Evolutionary conservation across 2,888 invertebrate genomes (phyloP), one percentile per base, ranked within the genome.

Genomic region (Eugnorisma glareosa): DNA sequence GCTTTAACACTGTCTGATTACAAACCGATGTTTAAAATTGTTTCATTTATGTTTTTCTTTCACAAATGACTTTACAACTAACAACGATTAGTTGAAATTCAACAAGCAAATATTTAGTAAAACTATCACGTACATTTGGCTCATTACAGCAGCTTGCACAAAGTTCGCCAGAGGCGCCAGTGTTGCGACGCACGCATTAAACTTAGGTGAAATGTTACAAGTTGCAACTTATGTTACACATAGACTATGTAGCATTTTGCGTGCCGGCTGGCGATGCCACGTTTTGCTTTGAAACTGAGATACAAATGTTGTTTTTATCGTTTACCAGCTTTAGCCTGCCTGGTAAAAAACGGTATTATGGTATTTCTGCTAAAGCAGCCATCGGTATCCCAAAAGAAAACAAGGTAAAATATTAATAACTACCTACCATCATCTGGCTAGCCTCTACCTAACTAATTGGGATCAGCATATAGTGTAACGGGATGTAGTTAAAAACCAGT

Each of bases 201-300:
- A 81, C 79, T 86, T 77, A 67, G 67, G 75, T 77, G 66, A 84
- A 85, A 79, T 73, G 82, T 71, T 84, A 64, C 79, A 77, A 85
- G 79, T 79, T 79, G 75, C 86, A 84, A 86, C 75, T 84, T 85
- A 77, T 76, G 82, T 64, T 69, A 70, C 73, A 79, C 72, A 78
- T 79, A 74, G 28, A 70, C 70, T 69, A 68, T 35, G 67, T 37
- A 64, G 21, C 76, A 67, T 63, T 72, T 70, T 84, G 84, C 82
- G 77, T 76, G 48, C 76, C 86, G 48, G 79, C 68, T 81, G 75
- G 37, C 57, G 31, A 21, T 69, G 71, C 66, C 43, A 84, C 37
- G 63, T 75, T 73, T 51, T 66, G 66, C 21, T 73, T 73, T 35
- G 67, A 69, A 67, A 37, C 66, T 67, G 31, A 73, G 77, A 81